Evolutionary conservation across 1,140 invertebrate genomes (phyloP), one percentile per base, ranked within the genome.

Genomic region (Aleiodes sp.): DNA sequence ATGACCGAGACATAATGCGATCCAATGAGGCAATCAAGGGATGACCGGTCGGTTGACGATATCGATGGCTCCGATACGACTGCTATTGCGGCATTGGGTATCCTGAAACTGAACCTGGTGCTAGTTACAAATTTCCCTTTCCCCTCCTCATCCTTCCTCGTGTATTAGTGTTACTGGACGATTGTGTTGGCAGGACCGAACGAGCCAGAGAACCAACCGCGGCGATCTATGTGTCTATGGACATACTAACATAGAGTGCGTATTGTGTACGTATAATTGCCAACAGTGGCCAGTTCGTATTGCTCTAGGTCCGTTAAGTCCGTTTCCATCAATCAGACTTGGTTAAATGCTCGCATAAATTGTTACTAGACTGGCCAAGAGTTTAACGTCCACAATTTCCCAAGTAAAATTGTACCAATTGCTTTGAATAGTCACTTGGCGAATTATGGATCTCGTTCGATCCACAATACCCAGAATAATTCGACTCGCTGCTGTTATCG

Each of bases 1-100:
- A 85, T 84, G 81, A 79, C 75, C 75, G 68, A 69, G 76, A 82
- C 82, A 83, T 85, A 85, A 86, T 86, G 82, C 82, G 80, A 85
- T 85, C 81, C 80, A 85, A 85, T 84, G 82, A 85, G 83, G 82
- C 82, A 86, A 86, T 84, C 83, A 84, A 84, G 81, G 81, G 7
- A 16, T 76, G 71, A 78, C 73, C 75, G 75, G 78, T 70, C 28
- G 70, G 70, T 71, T 72, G 68, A 72, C 33, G 73, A 71, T 77
- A 73, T 73, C 71, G 74, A 78, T 77, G 74, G 69, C 70, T 67
- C 57, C 70, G 69, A 68, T 70, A 63, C 28, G 52, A 14, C 31
- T 35, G 31, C 61, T 60, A 67, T 67, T 71, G 63, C 12, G 52
- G 39, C 73, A 59, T 68, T 43, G 19, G 33, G 46, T 19, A 37